Base-by-base conservation (phyloP, 1,140 invertebrate species). In the Odontomachus brunneus region DNA sequence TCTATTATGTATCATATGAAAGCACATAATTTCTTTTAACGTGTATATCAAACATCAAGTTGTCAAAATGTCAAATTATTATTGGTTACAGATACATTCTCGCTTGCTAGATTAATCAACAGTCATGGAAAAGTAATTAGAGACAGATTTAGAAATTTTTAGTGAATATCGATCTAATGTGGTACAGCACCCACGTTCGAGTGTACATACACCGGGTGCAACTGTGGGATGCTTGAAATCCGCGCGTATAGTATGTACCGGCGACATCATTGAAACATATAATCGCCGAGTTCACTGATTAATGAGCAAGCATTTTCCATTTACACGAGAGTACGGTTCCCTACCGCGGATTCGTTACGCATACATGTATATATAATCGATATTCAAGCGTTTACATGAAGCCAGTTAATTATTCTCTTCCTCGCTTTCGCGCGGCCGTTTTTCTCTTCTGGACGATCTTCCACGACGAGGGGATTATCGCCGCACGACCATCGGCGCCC, bases 381-480 rank as follows among this genome's bases (percentile, higher is more conserved):
- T 82, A 82, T 55, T 19, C 26, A 82, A 82, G 78, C 78, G 55
- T 82, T 82, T 71, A 82, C n/a, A 74, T 82, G 57, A 74, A 82
- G 69, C 78, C 78, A 26, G 78, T 82, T 82, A 82, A 82, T 74
- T 72, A 82, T 69, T 73, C 15, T 11, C 9, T 44, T 44, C 9
- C 38, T 44, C 9, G 3, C 9, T 44, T 7, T 62, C 67, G 57
- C 26, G 44, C 67, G 69, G 66, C 67, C n/a, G 15, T 69, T 26
- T 24, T 73, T 49, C 12, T 7, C 38, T 33, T 15, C 38, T 2
- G 11, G 63, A 48, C 63, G 63, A 51, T n/a, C n/a, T 62, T 51
- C 59, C 60, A 33, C 75, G 51, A 11, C 38, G 65, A 17, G 44
- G 24, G n/a, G 51, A 57, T 80, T 9, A 48, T 14, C 53, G 33